Percentiles rank a stretch among this genome's conserved stretches.
These are phyloP conservation scores for Leguminivora glycinivorella DNA, from an alignment of 1,140 invertebrate species.

Conservation along the genomic window DNA sequence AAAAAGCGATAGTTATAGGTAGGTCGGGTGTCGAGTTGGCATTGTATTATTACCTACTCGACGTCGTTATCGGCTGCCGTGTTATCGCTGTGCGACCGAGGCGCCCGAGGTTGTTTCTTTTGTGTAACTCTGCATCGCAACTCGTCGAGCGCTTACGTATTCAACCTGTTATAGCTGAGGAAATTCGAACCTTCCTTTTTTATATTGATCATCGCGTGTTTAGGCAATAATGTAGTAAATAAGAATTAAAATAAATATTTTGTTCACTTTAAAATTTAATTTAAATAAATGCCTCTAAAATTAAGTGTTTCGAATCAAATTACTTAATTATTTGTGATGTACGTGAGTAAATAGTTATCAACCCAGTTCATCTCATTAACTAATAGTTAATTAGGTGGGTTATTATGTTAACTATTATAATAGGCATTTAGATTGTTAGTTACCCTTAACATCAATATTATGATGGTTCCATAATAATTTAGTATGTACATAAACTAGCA, in stretches of 20 bases:
- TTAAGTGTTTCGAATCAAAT: neutral
- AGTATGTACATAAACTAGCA: no score
- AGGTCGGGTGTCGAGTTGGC: constrained; percentile 72
- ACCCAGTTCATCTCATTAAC: neutral
- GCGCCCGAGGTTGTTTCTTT: constrained; percentile 53
- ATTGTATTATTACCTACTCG: constrained; percentile 67
- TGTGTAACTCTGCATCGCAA: constrained; percentile 58
- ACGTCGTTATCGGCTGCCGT: constrained; percentile 59
- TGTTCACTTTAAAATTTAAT: neutral
- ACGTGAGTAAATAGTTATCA: neutral
- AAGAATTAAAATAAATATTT: neutral
- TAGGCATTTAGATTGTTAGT: neutral
- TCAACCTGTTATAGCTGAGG: constrained; percentile 16
- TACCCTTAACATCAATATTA: no score
- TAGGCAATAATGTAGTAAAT: neutral
- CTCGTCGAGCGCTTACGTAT: constrained; percentile 18
- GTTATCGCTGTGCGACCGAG: constrained; percentile 55
- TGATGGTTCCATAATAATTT: no score
- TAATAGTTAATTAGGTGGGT: neutral
- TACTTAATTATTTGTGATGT: neutral
- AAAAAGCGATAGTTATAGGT: constrained; percentile 71
- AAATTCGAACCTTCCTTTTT: neutral
- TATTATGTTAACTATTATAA: neutral
- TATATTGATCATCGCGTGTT: constrained; percentile 1
- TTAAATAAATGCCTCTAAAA: neutral